These are phyloP conservation scores for Strigamia crassipes DNA, from an alignment of 2,888 invertebrate species.

Conservation along the genomic window DNA sequence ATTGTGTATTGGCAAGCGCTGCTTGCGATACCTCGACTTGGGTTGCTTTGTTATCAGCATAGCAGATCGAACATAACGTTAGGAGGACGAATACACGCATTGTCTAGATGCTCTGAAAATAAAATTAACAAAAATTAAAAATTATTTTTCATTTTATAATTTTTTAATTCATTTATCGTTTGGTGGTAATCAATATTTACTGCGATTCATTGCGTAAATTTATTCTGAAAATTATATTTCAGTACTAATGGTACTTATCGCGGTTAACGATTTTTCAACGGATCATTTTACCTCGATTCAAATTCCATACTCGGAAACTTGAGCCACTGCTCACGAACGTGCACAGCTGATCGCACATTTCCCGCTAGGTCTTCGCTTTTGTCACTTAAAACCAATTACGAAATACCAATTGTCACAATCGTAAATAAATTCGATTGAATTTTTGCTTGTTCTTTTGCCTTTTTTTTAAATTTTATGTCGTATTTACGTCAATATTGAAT, in stretches of 20 bases:
- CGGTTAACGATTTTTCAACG: not conserved
- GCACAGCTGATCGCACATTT: not conserved
- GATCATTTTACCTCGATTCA: not conserved
- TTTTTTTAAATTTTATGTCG: no score
- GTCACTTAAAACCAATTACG: no score
- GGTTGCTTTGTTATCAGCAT: not conserved
- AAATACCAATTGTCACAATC: no score
- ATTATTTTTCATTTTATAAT: not conserved
- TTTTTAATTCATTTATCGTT: no score
- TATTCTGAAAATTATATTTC: not conserved
- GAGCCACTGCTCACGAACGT: not conserved
- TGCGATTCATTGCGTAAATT: not conserved
- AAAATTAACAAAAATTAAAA: not conserved
- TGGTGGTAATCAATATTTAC: not conserved
- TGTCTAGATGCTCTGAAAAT: not conserved
- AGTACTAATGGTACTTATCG: not conserved
- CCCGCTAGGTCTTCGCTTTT: no score
- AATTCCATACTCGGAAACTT: not conserved
- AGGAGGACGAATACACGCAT: not conserved
- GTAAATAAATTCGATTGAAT: no score
- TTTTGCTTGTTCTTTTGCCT: no score
- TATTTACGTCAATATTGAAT: not conserved
- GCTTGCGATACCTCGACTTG: not conserved
- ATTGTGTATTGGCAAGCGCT: slow-evolving; percentile 19
- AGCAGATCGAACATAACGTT: not conserved